phyloP scores from a whole-genome alignment of 2,797 vertebrate species.

The Acanthopagrus latus region DNA sequence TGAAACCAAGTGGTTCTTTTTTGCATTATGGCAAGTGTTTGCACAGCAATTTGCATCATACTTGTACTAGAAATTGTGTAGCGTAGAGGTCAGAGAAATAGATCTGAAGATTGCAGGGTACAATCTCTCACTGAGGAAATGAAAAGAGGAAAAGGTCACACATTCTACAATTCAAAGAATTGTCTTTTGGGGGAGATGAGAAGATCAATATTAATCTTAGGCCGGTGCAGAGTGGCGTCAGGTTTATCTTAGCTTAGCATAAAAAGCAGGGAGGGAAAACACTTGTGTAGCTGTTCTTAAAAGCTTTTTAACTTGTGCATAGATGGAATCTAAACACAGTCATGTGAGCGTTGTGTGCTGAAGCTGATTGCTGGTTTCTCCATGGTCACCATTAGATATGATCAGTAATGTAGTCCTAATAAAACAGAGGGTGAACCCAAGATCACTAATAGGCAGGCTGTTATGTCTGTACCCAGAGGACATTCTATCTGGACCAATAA shows the following conservation, averaged over 20 bases:
- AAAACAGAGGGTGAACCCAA: too few species aligned
- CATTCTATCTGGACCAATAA: too few species aligned
- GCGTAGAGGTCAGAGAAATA: constrained; percentile 16
- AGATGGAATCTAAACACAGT: background rate
- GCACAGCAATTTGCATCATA: constrained; percentile 11
- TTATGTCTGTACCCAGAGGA: too few species aligned
- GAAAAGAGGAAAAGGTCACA: background rate
- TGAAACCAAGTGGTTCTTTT: constrained; percentile 12
- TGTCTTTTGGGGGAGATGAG: background rate
- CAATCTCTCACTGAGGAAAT: background rate
- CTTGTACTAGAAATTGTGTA: background rate
- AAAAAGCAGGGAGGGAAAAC: background rate
- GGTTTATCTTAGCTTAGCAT: background rate
- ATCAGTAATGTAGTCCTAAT: too few species aligned
- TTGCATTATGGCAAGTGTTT: constrained; percentile 30
- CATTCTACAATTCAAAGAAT: background rate
- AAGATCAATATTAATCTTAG: too few species aligned
- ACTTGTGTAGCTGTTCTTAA: background rate
- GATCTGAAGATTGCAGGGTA: constrained; percentile 7
- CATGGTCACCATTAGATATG: too few species aligned
- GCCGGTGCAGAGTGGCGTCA: background rate
- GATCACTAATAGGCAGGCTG: too few species aligned
- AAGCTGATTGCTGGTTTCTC: too few species aligned
- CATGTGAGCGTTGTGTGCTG: too few species aligned
- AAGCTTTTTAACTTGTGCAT: background rate